Evolutionary conservation across 1,140 invertebrate genomes (phyloP).

Genomic region (Drusus annulatus): DNA sequence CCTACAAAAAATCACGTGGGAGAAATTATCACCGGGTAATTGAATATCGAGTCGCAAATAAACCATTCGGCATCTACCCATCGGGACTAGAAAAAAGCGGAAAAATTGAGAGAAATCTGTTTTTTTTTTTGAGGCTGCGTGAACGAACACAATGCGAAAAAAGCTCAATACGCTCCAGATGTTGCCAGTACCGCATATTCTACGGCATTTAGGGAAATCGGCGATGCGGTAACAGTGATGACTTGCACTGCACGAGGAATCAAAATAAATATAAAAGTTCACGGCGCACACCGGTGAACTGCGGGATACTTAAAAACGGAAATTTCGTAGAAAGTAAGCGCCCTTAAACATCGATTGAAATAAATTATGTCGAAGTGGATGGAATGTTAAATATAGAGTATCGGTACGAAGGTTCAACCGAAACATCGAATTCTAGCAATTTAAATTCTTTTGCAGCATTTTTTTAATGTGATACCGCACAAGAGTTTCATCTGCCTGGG

Average conservation of each 20-base stretch:
- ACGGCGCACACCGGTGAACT: too few species aligned
- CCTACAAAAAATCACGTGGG: background rate
- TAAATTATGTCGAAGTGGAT: too few species aligned
- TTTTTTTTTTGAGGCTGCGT: background rate
- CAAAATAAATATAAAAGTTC: too few species aligned
- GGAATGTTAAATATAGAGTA: too few species aligned
- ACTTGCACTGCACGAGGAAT: background rate
- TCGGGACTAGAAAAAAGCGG: background rate
- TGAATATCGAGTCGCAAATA: constrained; percentile 22
- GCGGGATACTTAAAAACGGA: too few species aligned
- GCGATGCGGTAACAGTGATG: constrained; percentile 9
- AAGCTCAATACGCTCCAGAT: constrained; percentile 18
- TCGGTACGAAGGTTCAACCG: too few species aligned
- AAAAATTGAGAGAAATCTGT: background rate
- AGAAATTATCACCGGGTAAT: constrained; percentile 15
- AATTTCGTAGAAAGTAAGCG: too few species aligned
- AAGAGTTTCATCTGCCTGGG: too few species aligned
- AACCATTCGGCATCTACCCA: background rate
- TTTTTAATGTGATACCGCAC: too few species aligned
- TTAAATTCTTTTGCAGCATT: too few species aligned
- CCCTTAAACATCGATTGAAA: too few species aligned
- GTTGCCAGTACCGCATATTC: constrained; percentile 7
- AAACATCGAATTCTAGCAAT: too few species aligned
- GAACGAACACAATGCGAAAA: constrained; percentile 14
- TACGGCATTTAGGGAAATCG: constrained; percentile 27